Base-by-base conservation (phyloP, 2,797 vertebrate genomes). In the Lemur catta region DNA sequence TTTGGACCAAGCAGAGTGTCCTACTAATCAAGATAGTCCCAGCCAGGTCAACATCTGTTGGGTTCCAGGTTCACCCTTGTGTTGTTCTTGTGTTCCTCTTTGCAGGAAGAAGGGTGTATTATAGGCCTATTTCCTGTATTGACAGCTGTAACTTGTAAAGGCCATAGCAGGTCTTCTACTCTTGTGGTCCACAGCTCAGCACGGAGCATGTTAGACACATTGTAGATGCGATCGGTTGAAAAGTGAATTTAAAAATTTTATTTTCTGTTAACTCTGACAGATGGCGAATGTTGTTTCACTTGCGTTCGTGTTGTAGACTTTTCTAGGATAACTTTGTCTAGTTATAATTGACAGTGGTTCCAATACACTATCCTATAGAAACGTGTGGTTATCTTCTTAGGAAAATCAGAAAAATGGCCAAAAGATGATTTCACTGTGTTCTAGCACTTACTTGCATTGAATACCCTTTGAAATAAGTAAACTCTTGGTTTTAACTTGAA, bases 81-180 rank as follows among this genome's bases (percentile, higher is more conserved):
- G 28, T 79, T 13, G 2, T 28, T 71, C n/a, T 33, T 24, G 4
- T 26, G 10, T 48, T 63, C 43, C 50, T 89, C 24, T 41, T 84
- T 22, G 10, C 3, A 50, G 81, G 50, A 13, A 38, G 59, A 80
- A 69, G 61, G 38, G 35, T 8, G 41, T 80, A 1, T 33, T 9
- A 2, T 28, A 20, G 17, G 28, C 20, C 20, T 41, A 4, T 88
- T 50, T n/a, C 38, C 15, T 30, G 1, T n/a, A 2, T 0, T 13
- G 26, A 33, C 38, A n/a, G 6, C 17, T 43, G 28, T 50, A 2
- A 48, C 28, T 75, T 69, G 65, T 59, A 75, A 61, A 80, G 9
- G 41, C 41, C 1, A 0, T 0, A 3, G 81, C 52, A 35, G 15
- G 1, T 26, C 7, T 30, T 81, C 38, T 43, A 0, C 26, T 38